Evolutionary conservation across 1,140 invertebrate species (phyloP).

Genomic region (Drosophila melanogaster): DNA sequence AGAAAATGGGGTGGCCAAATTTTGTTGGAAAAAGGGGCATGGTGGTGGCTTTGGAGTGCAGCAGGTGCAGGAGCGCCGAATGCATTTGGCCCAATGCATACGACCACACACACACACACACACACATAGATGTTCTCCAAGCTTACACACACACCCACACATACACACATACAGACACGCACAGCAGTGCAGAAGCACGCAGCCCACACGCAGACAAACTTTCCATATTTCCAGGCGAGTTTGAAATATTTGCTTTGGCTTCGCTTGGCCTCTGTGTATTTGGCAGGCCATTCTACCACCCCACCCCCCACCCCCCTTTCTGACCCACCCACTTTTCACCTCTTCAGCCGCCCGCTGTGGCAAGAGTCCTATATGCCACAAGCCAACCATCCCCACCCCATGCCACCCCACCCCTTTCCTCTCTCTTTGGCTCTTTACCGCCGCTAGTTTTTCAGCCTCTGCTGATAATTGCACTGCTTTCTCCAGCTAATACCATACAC

Average conservation of each 20-base stretch:
- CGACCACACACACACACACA: constrained; percentile 12
- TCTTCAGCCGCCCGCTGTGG: not conserved
- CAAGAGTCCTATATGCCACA: no score
- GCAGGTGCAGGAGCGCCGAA: constrained; percentile 47
- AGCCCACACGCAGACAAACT: constrained; percentile 29
- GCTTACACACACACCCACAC: constrained; percentile 9
- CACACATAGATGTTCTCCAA: constrained; percentile 5
- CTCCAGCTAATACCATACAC: constrained; percentile 1
- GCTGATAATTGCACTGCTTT: constrained; percentile 15
- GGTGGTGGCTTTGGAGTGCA: constrained; percentile 34
- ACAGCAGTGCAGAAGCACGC: not conserved
- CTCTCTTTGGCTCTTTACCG: not conserved
- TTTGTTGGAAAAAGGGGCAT: not conserved
- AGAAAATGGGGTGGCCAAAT: constrained; percentile 5
- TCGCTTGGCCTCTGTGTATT: constrained; percentile 10
- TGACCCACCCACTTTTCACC: not conserved
- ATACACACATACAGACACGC: constrained; percentile 4
- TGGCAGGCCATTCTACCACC: constrained; percentile 11
- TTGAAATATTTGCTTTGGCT: constrained; percentile 68
- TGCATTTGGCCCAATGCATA: constrained; percentile 32
- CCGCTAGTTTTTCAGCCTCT: constrained; percentile 6
- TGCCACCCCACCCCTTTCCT: not conserved
- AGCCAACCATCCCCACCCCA: no score
- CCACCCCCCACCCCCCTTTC: no score
- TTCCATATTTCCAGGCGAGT: constrained; percentile 74